Evolutionary conservation across 2,797 vertebrate genomes (phyloP), one percentile per base, ranked within the genome.

Genomic region (Hemibagrus guttatus): DNA sequence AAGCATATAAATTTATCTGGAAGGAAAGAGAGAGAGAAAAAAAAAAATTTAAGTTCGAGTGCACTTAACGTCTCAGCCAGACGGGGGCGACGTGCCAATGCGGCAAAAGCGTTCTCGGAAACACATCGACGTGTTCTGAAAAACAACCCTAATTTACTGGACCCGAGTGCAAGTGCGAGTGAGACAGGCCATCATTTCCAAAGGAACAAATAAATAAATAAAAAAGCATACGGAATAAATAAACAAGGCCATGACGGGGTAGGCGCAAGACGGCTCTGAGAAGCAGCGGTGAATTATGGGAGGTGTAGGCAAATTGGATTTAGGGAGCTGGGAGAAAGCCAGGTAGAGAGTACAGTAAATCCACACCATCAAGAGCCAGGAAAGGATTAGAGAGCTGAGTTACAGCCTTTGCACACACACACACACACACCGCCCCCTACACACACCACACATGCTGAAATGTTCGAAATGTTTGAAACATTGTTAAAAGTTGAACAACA

Each of bases 321-420:
- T 91, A 90, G 90, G 89, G 93, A 91, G 89, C 63, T 91, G 90
- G 90, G 76, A 78, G 71, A 75, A 68, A 23, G 90, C 88, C 89
- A 96, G 92, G 91, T 94, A 91, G 88, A 91, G 89, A 87, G 88
- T 90, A 91, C 89, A 87, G 91, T 95, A 95, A 94, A 95, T 95
- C 93, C 90, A 90, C 87, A 90, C 91, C 91, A 91, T 88, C 88
- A 89, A 88, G 88, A 91, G 88, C 84, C 79, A 90, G 89, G 90
- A 87, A 89, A 86, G 93, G 91, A 93, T 93, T 92, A 94, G 90
- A 88, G 72, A 84, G 83, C 88, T 93, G 93, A 95, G 92, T 94
- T 94, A 94, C 90, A 86, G 85, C 90, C 86, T 81, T 81, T 88
- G 89, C 89, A 82, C 21, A 11, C 1, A 11, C 39, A 19, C 39